A percentile compares a stretch with the other conserved stretches of the same genome.
Evolutionary conservation across 2,888 invertebrate species (phyloP).

Genomic region (Eugnorisma glareosa): DNA sequence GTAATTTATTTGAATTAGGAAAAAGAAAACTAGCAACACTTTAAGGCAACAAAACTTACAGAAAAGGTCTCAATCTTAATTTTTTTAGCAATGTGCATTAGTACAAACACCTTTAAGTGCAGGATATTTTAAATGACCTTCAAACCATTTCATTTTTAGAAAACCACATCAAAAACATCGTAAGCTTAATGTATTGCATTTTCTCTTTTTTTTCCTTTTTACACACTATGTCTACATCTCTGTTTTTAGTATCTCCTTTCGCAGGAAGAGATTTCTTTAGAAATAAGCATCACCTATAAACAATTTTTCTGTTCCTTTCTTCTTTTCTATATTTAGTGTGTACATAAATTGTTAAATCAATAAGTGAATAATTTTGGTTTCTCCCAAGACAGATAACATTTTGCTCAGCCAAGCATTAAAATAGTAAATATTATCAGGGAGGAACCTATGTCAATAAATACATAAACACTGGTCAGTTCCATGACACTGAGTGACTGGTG

Average conservation of each 20-base stretch:
- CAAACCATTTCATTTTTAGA: not conserved
- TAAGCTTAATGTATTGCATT: too few species aligned
- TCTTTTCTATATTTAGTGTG: too few species aligned
- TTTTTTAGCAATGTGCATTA: not conserved
- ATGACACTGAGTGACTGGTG: slow-evolving; percentile 81
- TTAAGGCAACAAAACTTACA: not conserved
- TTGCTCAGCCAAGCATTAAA: slow-evolving; percentile 13
- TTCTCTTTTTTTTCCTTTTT: too few species aligned
- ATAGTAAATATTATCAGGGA: slow-evolving; percentile 65
- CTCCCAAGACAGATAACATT: slow-evolving; percentile 8
- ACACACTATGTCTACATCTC: too few species aligned
- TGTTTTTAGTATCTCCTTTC: too few species aligned
- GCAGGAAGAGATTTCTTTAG: too few species aligned
- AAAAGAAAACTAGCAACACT: not conserved
- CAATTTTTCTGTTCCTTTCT: too few species aligned
- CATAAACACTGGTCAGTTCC: slow-evolving; percentile 84
- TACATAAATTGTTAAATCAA: too few species aligned
- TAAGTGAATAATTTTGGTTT: slow-evolving; percentile 15
- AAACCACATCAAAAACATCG: not conserved
- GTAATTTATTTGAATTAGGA: not conserved
- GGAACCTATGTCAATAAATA: slow-evolving; percentile 79
- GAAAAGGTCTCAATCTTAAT: not conserved
- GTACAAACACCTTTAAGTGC: not conserved
- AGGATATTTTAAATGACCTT: not conserved
- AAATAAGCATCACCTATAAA: too few species aligned